These are phyloP conservation scores for Aphelinus atriplicis DNA, from an alignment of 1,140 invertebrate genomes.

Conservation along the genomic window DNA sequence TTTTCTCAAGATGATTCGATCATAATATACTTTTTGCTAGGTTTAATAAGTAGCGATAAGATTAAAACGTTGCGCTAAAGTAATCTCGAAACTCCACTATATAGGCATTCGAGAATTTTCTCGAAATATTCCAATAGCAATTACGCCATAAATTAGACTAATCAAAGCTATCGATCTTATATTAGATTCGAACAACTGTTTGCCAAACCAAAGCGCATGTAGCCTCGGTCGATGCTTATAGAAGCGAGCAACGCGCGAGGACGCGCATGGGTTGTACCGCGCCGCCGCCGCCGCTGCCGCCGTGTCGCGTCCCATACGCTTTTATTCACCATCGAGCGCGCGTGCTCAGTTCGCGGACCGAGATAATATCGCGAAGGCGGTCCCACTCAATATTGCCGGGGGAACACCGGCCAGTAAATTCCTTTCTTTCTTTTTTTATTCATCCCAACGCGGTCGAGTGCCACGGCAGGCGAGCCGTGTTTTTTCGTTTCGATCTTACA, in stretches of 20 bases:
- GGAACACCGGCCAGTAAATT: constrained; percentile 37
- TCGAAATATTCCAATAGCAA: no score
- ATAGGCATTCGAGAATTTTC: no score
- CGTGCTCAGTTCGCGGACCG: background rate
- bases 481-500: no score
- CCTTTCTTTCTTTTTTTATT: constrained; percentile 26
- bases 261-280: background rate
- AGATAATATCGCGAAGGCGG: constrained; percentile 40
- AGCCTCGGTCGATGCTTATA: background rate
- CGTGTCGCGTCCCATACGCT: constrained; percentile 12
- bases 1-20: no score
- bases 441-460: constrained; percentile 6
- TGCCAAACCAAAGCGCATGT: no score
- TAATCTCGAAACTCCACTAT: no score
- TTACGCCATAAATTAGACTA: no score
- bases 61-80: no score
- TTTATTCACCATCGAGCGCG: constrained; percentile 30
- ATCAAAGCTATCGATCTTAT: no score
- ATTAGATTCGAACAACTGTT: no score
- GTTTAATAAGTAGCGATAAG: no score
- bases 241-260: background rate
- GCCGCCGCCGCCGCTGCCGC: background rate
- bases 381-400: constrained; percentile 27
- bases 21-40: no score
- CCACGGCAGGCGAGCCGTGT: background rate